These are phyloP conservation scores for Drosophila parabipectinata DNA, from an alignment of 1,140 invertebrate species.

Conservation along the genomic window DNA sequence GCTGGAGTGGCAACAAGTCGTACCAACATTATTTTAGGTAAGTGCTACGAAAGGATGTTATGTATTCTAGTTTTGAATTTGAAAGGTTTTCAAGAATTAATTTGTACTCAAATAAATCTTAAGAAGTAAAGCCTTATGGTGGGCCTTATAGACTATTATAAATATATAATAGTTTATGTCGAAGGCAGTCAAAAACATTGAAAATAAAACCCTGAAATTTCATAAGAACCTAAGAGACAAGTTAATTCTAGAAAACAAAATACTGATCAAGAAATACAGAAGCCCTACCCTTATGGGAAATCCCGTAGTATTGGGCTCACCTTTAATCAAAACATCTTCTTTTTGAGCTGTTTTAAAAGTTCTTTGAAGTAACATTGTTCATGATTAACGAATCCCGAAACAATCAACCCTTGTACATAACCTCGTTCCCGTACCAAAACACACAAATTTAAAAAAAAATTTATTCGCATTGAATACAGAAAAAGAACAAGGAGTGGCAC, in stretches of 20 bases:
- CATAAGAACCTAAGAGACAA: too few species aligned
- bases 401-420: conserved; percentile 35
- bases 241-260: not conserved
- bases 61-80: not conserved
- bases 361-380: not conserved
- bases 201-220: too few species aligned
- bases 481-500: conserved; percentile 92
- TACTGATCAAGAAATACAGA: not conserved
- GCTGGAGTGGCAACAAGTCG: conserved; percentile 91
- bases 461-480: conserved; percentile 89
- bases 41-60: conserved; percentile 38
- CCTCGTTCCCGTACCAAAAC: conserved; percentile 26
- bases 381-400: conserved; percentile 2
- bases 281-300: not conserved
- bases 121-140: too few species aligned
- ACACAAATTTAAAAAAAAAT: conserved; percentile 52
- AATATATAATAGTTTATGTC: too few species aligned
- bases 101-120: not conserved
- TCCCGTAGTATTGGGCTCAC: not conserved
- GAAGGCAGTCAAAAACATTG: too few species aligned
- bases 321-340: not conserved
- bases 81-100: not conserved
- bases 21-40: conserved; percentile 87
- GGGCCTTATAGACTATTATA: too few species aligned
- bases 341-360: conserved; percentile 19